Evolutionary conservation across 2,888 invertebrate species (phyloP), one percentile per base, ranked within the genome.

Genomic region (Tridacna gigas): DNA sequence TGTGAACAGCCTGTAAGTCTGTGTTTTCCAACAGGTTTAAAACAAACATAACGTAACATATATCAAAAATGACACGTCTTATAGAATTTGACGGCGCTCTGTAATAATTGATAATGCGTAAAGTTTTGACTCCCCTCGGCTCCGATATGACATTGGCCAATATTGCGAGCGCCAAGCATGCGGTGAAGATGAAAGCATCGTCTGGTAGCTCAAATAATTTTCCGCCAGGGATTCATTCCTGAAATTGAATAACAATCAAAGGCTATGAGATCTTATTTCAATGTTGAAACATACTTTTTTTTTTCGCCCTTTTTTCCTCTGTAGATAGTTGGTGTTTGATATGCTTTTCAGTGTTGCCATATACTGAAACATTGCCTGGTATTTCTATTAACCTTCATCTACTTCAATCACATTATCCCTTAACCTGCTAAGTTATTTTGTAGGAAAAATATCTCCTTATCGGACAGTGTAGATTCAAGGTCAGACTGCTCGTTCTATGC

Each of bases 31-130:
- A 51, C 48, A 71, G 51, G 71, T 48, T 48, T 78, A 83, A 83
- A 83, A 86, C 80, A 86, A 86, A 86, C 82, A 86, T 85, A 87
- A 79, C 81, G 84, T 83, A 81, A 85, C 80, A 83, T 83, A 74
- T 77, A 82, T 87, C 87, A 87, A 79, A 81, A 75, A 28, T 84
- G 84, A 87, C 87, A 77, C 73, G 61, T 51, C 75, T 76, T 77
- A 85, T 87, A 83, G 77, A 84, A 84, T 51, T 77, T 79, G 83
- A 82, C 84, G 82, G 81, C 83, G 80, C 79, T 81, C 81, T 45
- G n/a, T 75, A 77, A 77, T 76, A 77, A 79, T 82, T 84, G 79
- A 84, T 84, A 85, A 87, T 87, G 75, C 76, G 61, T 60, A 56
- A 60, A 28, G 61, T 74, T 71, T 71, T 74, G 81, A 74, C 83